Conservation (phyloP, 1,140 invertebrate genomes). For the Onthophagus taurus region DNA sequence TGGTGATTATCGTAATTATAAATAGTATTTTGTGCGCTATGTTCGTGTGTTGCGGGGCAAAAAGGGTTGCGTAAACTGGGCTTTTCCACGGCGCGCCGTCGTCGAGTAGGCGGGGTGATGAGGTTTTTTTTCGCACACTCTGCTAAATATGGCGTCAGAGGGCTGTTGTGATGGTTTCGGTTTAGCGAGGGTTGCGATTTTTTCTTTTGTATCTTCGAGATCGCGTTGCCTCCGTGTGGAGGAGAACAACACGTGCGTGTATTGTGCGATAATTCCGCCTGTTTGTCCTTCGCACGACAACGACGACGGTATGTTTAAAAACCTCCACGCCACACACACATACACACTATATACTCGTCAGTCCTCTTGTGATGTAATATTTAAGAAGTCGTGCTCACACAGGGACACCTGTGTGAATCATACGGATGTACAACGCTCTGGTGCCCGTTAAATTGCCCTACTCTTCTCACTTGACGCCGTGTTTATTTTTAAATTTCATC, state of each 20-base stretch:
- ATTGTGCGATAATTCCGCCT: background rate
- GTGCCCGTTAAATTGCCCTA: too few relatives aligned
- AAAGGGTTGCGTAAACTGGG: conserved; percentile 28
- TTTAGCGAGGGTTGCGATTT: conserved; percentile 28
- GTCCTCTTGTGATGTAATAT: conserved; percentile 12
- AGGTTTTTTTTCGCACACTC: conserved; percentile 9
- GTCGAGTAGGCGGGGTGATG: conserved; percentile 32
- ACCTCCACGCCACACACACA: too few relatives aligned
- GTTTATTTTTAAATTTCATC: conserved; percentile 8
- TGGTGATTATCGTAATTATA: too few relatives aligned
- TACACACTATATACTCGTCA: background rate
- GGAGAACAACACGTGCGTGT: background rate
- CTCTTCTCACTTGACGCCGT: conserved; percentile 11
- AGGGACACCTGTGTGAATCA: conserved; percentile 33
- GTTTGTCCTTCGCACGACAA: too few relatives aligned
- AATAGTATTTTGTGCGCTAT: conserved; percentile 5
- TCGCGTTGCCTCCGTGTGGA: background rate
- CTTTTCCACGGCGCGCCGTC: too few relatives aligned
- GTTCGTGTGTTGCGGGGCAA: conserved; percentile 7
- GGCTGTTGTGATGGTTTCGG: too few relatives aligned
- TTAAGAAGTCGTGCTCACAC: conserved; percentile 2
- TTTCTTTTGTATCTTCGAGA: conserved; percentile 13
- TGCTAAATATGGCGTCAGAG: conserved; percentile 32
- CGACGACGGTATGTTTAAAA: too few relatives aligned
- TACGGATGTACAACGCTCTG: conserved; percentile 10